Conservation (phyloP, 2,113 vertebrate genomes). For the Rhodinocichla rosea region DNA sequence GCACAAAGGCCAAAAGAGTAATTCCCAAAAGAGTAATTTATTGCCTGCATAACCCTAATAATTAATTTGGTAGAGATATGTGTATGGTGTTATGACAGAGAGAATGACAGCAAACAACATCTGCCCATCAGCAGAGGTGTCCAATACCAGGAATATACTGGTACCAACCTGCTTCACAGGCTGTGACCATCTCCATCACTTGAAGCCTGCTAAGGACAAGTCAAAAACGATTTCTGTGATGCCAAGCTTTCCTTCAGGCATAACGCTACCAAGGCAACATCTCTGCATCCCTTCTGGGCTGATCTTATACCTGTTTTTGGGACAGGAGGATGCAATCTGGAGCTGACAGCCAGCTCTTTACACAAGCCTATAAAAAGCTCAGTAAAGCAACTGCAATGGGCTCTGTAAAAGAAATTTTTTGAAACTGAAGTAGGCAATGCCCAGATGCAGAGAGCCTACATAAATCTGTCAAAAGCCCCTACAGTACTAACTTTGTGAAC, state of each 20-base stretch:
- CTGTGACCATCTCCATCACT: neutral
- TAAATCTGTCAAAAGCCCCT: neutral
- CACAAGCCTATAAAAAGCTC: neutral
- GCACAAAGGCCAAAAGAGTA: neutral
- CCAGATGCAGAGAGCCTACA: neutral
- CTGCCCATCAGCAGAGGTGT: neutral
- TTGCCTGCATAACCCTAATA: neutral
- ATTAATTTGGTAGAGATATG: neutral
- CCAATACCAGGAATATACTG: neutral
- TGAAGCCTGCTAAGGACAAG: neutral
- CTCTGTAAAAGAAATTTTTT: neutral
- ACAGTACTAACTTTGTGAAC: neutral
- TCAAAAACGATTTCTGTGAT: neutral
- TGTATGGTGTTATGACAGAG: neutral
- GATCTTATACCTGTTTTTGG: neutral
- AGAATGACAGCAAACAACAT: neutral
- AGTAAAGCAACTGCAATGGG: neutral
- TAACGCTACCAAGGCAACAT: neutral
- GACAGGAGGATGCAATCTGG: neutral
- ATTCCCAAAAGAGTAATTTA: neutral
- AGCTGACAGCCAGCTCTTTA: neutral
- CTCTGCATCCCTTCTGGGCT: neutral
- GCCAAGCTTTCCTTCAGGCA: neutral
- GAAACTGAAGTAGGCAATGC: neutral
- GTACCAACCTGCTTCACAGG: neutral